Evolutionary conservation across 2,113 vertebrate species (phyloP).

Genomic region (Megaceryle torquata): DNA sequence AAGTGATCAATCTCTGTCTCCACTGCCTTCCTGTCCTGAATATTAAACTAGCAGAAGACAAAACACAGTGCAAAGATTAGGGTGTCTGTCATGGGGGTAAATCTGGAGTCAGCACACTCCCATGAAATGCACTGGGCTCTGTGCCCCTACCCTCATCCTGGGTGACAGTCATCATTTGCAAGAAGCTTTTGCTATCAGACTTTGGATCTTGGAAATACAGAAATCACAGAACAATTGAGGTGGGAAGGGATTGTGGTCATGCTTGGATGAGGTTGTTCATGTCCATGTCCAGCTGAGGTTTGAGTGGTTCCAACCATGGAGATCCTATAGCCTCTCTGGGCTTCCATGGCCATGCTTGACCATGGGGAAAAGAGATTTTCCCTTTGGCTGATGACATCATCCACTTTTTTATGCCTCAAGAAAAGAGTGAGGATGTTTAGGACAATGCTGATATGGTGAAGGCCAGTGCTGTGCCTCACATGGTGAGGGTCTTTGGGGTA

Average conservation of each 20-base stretch:
- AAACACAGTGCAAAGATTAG: not conserved
- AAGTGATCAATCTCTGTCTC: constrained; percentile 24
- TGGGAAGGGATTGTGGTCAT: not conserved
- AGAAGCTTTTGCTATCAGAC: no score
- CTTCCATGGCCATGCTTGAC: not conserved
- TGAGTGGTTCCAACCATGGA: not conserved
- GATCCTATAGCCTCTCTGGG: not conserved
- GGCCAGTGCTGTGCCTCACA: not conserved
- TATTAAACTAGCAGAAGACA: not conserved
- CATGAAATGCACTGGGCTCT: not conserved
- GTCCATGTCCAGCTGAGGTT: not conserved
- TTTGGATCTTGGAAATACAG: not conserved
- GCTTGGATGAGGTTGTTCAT: not conserved
- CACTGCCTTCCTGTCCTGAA: not conserved
- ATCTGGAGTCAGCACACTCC: not conserved
- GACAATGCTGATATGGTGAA: not conserved
- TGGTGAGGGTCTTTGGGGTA: not conserved
- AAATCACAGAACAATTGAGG: not conserved
- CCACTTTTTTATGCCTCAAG: not conserved
- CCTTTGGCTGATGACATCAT: not conserved
- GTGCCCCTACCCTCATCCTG: not conserved
- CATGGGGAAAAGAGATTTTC: not conserved
- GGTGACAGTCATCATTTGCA: not conserved
- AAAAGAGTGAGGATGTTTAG: not conserved
- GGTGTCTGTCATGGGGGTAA: not conserved